Conservation (phyloP, 1,140 invertebrate genomes). For the Oryctes rhinoceros region DNA sequence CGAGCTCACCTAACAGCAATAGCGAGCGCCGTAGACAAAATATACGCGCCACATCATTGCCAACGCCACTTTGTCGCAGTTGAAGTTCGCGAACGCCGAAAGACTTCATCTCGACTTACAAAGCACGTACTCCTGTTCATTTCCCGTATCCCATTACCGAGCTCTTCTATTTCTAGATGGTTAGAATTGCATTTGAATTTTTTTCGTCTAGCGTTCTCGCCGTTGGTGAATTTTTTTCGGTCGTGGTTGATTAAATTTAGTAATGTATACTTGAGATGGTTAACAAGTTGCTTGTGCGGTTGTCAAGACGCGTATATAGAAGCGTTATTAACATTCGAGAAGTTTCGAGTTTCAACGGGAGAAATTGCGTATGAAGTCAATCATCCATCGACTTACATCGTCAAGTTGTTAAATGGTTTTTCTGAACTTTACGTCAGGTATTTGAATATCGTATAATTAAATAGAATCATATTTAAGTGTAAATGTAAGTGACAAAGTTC, state of each 20-base stretch:
- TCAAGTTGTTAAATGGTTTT: too few species aligned
- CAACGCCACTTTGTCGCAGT: background rate
- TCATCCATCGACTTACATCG: too few species aligned
- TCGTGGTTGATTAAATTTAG: constrained; percentile 21
- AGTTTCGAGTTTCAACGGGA: background rate
- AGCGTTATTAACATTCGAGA: background rate
- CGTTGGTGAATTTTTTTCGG: background rate
- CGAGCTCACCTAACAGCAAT: background rate
- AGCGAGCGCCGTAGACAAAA: constrained; percentile 13
- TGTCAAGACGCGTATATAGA: background rate
- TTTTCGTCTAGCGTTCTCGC: constrained; percentile 7
- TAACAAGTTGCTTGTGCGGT: background rate
- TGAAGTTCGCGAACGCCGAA: constrained; percentile 2
- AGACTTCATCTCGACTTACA: constrained; percentile 21
- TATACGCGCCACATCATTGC: background rate
- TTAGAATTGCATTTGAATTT: constrained; percentile 34
- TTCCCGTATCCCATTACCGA: constrained; percentile 29
- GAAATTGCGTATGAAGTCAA: background rate
- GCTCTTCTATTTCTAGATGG: constrained; percentile 15
- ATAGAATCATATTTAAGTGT: too few species aligned
- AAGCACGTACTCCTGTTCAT: constrained; percentile 29
- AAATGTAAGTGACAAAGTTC: too few species aligned
- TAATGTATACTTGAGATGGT: background rate
- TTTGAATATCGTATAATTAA: too few species aligned
- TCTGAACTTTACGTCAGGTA: too few species aligned